These are phyloP conservation scores for Microtus pennsylvanicus DNA, from an alignment of 2,113 vertebrate species.

Conservation along the genomic window DNA sequence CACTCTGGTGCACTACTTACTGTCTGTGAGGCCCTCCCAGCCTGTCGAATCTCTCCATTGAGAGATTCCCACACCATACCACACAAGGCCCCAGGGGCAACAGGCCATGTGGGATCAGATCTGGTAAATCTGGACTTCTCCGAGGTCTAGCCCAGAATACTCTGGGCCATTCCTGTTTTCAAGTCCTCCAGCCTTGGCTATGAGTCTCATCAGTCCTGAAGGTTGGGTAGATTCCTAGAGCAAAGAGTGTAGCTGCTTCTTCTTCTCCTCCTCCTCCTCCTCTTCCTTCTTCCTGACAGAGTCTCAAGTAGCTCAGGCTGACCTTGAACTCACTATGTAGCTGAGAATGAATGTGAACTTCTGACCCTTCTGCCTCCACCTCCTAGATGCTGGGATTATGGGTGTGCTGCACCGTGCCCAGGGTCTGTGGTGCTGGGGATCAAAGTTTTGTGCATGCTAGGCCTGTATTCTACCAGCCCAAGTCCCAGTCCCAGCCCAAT, in stretches of 20 bases:
- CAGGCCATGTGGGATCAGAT: neutral
- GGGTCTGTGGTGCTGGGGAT: neutral
- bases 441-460: neutral
- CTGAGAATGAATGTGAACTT: too few species aligned
- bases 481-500: too few species aligned
- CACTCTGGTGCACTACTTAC: neutral
- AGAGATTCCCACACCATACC: neutral
- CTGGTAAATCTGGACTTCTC: neutral
- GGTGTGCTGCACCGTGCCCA: too few species aligned
- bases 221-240: accelerated
- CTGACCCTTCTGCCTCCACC: too few species aligned
- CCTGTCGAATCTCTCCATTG: neutral
- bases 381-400: too few species aligned
- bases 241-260: neutral
- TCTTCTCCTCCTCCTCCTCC: too few species aligned
- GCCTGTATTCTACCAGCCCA: too few species aligned
- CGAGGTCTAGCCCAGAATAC: neutral
- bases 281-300: neutral
- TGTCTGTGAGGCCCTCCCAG: neutral
- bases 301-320: neutral
- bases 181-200: neutral
- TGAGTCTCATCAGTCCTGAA: neutral
- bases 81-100: neutral
- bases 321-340: too few species aligned
- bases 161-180: neutral